These are phyloP conservation scores for Drosophila melanica DNA, from an alignment of 1,140 invertebrate species.

Conservation along the genomic window DNA sequence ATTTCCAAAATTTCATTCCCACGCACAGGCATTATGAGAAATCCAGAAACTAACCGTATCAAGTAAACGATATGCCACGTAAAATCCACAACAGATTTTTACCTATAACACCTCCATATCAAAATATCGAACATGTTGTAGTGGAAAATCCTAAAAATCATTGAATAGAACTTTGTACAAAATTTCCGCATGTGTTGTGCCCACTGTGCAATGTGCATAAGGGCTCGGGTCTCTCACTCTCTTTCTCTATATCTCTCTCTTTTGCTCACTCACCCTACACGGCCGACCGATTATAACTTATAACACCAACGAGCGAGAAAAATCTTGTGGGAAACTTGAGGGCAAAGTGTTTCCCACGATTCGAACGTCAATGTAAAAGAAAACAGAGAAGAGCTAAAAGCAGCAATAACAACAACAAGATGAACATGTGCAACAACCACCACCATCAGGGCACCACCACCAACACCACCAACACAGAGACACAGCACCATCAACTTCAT, in stretches of 20 bases:
- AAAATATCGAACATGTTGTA: constrained; percentile 33
- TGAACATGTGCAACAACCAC: constrained; percentile 71
- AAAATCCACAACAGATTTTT: constrained; percentile 45
- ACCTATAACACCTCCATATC: constrained; percentile 6
- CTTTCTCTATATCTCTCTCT: constrained; percentile 43
- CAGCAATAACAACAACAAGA: constrained; percentile 46
- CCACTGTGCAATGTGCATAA: constrained; percentile 79
- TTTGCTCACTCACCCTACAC: constrained; percentile 49
- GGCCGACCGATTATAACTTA: constrained; percentile 80
- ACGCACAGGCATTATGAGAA: constrained; percentile 8
- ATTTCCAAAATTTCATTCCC: constrained; percentile 19
- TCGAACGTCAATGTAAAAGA: constrained; percentile 79
- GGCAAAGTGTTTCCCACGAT: constrained; percentile 84
- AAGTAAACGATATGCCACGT: constrained; percentile 48
- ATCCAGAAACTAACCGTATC: constrained; percentile 36
- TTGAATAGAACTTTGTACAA: constrained; percentile 29
- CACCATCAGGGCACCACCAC: constrained; percentile 40
- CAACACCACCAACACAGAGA: constrained; percentile 42
- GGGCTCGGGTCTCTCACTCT: constrained; percentile 53
- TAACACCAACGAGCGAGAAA: constrained; percentile 83
- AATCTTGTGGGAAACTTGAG: constrained; percentile 84
- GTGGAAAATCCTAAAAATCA: constrained; percentile 52
- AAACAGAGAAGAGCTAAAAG: constrained; percentile 71
- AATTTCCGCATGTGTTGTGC: constrained; percentile 58
- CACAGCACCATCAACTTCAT: constrained; percentile 62